A percentile compares a stretch with the other conserved stretches of the same genome.
These are phyloP conservation scores for Gallinago paraguaiae DNA, from an alignment of 2,113 vertebrate genomes.

Conservation along the genomic window DNA sequence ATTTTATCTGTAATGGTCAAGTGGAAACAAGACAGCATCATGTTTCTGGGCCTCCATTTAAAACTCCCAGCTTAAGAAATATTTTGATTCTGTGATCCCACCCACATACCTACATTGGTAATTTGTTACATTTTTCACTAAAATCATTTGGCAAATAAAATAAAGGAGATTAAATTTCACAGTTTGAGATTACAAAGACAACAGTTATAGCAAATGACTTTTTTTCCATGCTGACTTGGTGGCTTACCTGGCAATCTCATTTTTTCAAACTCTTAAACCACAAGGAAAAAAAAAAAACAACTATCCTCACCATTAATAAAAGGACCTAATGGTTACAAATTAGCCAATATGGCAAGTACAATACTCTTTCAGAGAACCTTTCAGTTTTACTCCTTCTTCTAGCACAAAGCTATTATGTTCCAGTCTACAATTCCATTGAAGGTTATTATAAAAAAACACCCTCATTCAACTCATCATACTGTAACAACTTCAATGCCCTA, in stretches of 20 bases:
- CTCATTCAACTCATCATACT: neutral
- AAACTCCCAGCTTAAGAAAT: neutral
- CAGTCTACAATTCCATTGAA: slow-evolving; percentile 8
- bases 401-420: slow-evolving; percentile 38
- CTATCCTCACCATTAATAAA: neutral
- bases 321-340: slow-evolving; percentile 40
- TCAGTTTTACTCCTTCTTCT: slow-evolving; percentile 16
- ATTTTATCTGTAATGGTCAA: neutral
- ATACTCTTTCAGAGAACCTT: neutral
- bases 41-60: neutral
- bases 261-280: neutral
- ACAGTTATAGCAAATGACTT: neutral
- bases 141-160: neutral
- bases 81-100: fast-evolving
- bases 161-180: neutral
- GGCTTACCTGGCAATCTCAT: neutral
- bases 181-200: neutral
- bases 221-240: neutral
- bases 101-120: neutral
- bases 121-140: neutral
- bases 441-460: neutral
- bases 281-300: neutral
- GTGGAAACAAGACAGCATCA: neutral
- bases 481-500: neutral
- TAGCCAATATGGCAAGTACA: neutral